Evolutionary conservation across 2,113 vertebrate genomes (phyloP).

Genomic region (Ovis canadensis): DNA sequence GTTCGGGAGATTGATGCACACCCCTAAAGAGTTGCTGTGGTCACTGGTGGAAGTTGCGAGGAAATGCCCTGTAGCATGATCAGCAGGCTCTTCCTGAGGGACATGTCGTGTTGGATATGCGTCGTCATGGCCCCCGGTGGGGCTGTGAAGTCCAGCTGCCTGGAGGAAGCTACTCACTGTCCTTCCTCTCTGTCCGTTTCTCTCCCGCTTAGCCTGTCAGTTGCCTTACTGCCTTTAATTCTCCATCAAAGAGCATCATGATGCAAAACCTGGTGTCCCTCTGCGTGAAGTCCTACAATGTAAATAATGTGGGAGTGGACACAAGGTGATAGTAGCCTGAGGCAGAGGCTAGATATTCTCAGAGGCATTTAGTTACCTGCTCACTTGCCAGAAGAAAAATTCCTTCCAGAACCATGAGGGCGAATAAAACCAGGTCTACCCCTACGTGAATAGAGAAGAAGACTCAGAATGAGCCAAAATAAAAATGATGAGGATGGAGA

Average conservation of each 20-base stretch:
- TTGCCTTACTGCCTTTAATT: not conserved
- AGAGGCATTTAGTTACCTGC: not conserved
- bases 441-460: not conserved
- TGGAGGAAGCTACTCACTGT: too few species aligned
- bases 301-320: not conserved
- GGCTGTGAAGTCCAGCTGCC: fast-evolving
- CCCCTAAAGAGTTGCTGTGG: not conserved
- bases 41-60: fast-evolving
- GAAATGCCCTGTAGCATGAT: not conserved
- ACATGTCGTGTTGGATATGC: fast-evolving
- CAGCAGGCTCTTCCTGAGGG: too few species aligned
- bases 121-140: fast-evolving
- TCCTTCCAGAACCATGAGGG: not conserved
- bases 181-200: not conserved
- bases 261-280: not conserved
- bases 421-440: not conserved
- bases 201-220: not conserved
- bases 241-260: not conserved
- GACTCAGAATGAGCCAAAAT: not conserved
- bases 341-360: not conserved
- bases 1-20: not conserved
- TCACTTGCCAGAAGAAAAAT: not conserved
- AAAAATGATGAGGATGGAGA: not conserved
- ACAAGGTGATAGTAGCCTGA: not conserved
- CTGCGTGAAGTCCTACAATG: not conserved